Evolutionary conservation across 2,113 vertebrate genomes (phyloP), one percentile per base, ranked within the genome.

Genomic region (Jaculus jaculus): DNA sequence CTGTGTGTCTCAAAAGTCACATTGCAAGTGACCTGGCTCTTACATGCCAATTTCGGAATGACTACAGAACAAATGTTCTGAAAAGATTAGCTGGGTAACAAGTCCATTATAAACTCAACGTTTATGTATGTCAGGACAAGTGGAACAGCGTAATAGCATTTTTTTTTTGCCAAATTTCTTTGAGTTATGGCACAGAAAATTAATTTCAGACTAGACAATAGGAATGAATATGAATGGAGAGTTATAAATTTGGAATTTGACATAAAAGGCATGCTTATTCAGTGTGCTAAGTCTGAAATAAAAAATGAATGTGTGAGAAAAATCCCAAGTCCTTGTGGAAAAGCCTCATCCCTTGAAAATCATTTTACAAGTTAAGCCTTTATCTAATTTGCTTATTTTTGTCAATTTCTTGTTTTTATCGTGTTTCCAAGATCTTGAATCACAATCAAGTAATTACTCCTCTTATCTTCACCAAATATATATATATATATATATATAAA

Each of bases 61-160:
- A 84, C 87, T 92, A 51, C 80, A 84, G 58, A 91, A 90, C 77
- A 93, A 96, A 96, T 83, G 75, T 89, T 95, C 93, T 91, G 66
- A 93, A 90, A 88, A 94, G 86, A 92, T 95, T 96, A 81, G 83
- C 58, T 80, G 47, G 90, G 89, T 94, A 82, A 96, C 96, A 91
- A 58, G 83, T 89, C 86, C 86, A 89, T 96, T 93, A 96, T 71
- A 96, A 96, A 90, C 92, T 93, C 34, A 81, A 85, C 66, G 3
- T 90, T 96, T 97, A 89, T 93, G 39, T 93, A 94, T 96, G 90
- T 96, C 94, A 96, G 90, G 78, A 94, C 88, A 96, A 97, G 96
- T 95, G 72, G 58, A 96, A 69, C 68, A 82, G 61, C 39, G 72
- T 42, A 74, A 94, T 91, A 92, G 65, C 85, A 63, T 93, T 93